These are phyloP conservation scores for Coecobrya sp. DNA, from an alignment of 2,888 invertebrate species.

Conservation along the genomic window DNA sequence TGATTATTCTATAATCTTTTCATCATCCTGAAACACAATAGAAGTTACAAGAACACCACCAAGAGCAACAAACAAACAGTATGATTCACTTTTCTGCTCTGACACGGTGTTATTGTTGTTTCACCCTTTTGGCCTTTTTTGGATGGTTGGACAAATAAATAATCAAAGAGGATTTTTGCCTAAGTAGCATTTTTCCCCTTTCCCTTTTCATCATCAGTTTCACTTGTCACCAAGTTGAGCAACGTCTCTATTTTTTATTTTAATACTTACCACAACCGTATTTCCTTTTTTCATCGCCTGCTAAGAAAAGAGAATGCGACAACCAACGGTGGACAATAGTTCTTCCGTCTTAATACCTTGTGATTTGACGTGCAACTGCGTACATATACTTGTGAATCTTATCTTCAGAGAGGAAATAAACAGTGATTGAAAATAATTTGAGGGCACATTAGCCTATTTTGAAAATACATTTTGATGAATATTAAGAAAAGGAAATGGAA, in stretches of 20 bases:
- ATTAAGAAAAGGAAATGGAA: background rate
- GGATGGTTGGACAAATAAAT: slow-evolving; percentile 1
- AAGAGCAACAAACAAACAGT: background rate
- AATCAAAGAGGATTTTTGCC: background rate
- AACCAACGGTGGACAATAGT: background rate
- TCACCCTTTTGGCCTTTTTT: slow-evolving; percentile 32
- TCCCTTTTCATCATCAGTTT: slow-evolving; percentile 15
- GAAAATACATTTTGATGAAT: background rate
- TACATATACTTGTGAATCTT: background rate
- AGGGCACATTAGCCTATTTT: background rate
- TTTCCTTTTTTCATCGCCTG: background rate
- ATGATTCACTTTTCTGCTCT: slow-evolving; percentile 10
- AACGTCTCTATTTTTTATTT: background rate
- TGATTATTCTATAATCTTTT: slow-evolving; percentile 23
- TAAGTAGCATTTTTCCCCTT: background rate
- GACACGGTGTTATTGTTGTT: background rate
- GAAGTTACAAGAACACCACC: background rate
- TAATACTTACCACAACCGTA: background rate
- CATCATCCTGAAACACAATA: background rate
- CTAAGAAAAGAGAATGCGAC: background rate
- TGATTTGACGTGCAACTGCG: background rate
- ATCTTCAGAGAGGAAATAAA: slow-evolving; percentile 24
- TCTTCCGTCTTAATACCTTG: background rate
- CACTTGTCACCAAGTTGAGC: slow-evolving; percentile 47
- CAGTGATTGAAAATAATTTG: background rate